Evolutionary conservation across 2,888 invertebrate species (phyloP), one percentile per base, ranked within the genome.

Genomic region (Tiphia femorata): DNA sequence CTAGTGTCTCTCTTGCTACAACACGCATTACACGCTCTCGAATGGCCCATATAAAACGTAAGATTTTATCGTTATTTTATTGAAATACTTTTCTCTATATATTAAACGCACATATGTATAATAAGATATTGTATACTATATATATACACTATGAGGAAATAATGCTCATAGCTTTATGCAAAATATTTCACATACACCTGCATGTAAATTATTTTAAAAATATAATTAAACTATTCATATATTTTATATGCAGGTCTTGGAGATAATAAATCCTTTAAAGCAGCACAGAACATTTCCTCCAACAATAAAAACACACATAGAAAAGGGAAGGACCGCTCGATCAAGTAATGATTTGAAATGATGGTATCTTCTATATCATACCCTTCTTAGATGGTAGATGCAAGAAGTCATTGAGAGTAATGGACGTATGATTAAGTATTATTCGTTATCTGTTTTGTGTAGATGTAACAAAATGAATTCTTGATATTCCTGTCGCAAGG

Each of bases 21-120:
- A 65, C 69, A 14, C 72, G 80, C 23, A 55, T 80, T 14, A 81
- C 81, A 3, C 77, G 81, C 35, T 79, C 80, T 7, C 75, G 78
- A 12, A 65, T 74, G 3, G 78, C 79, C 23, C 66, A 75, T 42
- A 65, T 76, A 41, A 79, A 80, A 70, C 74, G 81, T 81, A 66
- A 75, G 75, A 70, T 47, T 20, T 12, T 14, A 19, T 19, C 29
- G 14, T 20, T 57, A 56, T 38, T 29, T 46, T 49, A 41, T 49
- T 46, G 10, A 37, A 19, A 23, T 44, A 37, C 62, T 73, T 51
- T 25, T 12, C 23, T 38, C 8, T 6, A 8, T 38, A 2, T 7
- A 38, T 10, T 38, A 7, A 19, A n/a, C n/a, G n/a, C n/a, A n/a
- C n/a, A n/a, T n/a, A n/a, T n/a, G n/a, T n/a, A n/a, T n/a, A n/a